Evolutionary conservation across 2,888 invertebrate genomes (phyloP), one percentile per base, ranked within the genome.

Genomic region (Archaeoteleia sp.): DNA sequence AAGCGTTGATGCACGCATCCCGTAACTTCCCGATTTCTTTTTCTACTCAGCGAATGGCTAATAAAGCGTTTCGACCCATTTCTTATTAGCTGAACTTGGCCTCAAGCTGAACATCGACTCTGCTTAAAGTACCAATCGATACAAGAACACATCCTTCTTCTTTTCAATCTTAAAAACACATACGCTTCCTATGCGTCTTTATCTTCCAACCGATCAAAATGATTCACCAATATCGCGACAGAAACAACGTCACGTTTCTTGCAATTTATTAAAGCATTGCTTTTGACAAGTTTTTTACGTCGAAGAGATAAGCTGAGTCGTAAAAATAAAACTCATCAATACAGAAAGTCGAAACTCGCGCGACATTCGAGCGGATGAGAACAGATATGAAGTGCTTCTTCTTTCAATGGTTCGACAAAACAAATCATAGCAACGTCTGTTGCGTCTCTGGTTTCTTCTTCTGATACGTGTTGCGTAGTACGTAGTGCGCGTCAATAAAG

Each of bases 11-110:
- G 30, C 42, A 45, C 46, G 25, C 51, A 60, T 55, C 40, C 46
- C 35, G 42, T 46, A 55, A 40, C 63, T 63, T 63, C 49, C 49
- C 37, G 45, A 49, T 60, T 68, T 67, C 20, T 32, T 68, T 68
- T 63, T 8, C 42, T 42, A 55, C 55, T 63, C 54, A 37, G 34
- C 58, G 27, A 63, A 53, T 68, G 57, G 40, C 58, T 63, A 63
- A 63, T 63, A 68, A 68, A 68, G 32, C 46, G 46, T 49, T 68
- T 49, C 63, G 63, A 53, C 63, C 55, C 40, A 63, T 60, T 68
- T 63, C 60, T 68, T 68, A 60, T 63, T 67, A 32, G 34, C 61
- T 40, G 51, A 45, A 55, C 45, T 34, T 57, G 30, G 62, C 42
- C 37, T 23, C 12, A 10, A 48, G 43, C 25, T 37, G 55, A 61